phyloP scores from a whole-genome alignment of 2,113 vertebrate species.

The Xiphophorus hellerii region DNA sequence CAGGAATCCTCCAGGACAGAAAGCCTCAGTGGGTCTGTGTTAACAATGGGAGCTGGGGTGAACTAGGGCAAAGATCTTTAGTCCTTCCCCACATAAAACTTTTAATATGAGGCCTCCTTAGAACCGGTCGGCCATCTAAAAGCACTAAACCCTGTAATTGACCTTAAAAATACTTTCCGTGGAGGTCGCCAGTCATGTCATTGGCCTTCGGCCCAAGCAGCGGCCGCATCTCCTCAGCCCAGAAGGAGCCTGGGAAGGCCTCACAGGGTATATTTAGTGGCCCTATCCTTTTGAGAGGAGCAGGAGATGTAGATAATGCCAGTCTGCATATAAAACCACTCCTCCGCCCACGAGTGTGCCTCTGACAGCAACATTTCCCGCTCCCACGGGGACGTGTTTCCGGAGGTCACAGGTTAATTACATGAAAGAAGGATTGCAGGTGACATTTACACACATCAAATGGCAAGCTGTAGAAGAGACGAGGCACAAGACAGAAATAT shows the following conservation, averaged over 20 bases:
- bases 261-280: conserved; percentile 82
- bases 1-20: conserved; percentile 44
- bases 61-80: conserved; percentile 72
- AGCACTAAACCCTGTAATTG: conserved; percentile 86
- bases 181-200: conserved; percentile 83
- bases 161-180: conserved; percentile 87
- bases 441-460: conserved; percentile 19
- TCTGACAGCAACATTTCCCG: conserved; percentile 63
- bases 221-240: conserved; percentile 72
- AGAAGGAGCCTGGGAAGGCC: conserved; percentile 81
- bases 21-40: conserved; percentile 72
- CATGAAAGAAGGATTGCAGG: conserved; percentile 27
- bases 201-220: conserved; percentile 79
- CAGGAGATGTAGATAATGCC: conserved; percentile 81
- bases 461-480: background rate
- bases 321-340: conserved; percentile 81
- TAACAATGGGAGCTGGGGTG: conserved; percentile 78
- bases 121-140: conserved; percentile 80
- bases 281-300: conserved; percentile 77
- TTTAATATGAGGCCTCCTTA: conserved; percentile 82
- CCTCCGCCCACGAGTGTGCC: conserved; percentile 70
- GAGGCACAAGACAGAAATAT: background rate
- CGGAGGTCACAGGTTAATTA: conserved; percentile 59
- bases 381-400: conserved; percentile 67
- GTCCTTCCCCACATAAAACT: conserved; percentile 83